Base-by-base conservation (phyloP, 2,888 invertebrate species). In the Habroteleia sp. region DNA sequence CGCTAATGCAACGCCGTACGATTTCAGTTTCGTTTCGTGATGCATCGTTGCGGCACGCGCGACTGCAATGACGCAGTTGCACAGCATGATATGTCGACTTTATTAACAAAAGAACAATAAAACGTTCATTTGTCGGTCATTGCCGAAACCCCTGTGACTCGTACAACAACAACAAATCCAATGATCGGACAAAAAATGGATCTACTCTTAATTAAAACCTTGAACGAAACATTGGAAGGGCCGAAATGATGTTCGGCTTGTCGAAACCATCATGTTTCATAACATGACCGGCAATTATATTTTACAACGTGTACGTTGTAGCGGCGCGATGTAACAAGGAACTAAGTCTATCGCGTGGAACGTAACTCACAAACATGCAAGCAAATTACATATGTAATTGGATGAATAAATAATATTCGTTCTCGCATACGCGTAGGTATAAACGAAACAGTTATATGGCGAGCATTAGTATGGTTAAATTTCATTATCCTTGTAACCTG, bases 31-130 rank as follows among this genome's bases (percentile, higher is more conserved):
- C 86, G 81, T 85, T 82, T 79, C 76, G 81, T 85, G 86, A 87
- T 86, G 83, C 86, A 86, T 86, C 82, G 84, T 80, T 83, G 85
- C 84, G 82, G 81, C 85, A 84, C 82, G 85, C 84, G 79, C 74
- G 11, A 41, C 56, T 76, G 35, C 56, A 63, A 56, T 65, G 71
- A 72, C 71, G 63, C 50, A 63, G 56, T 50, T 14, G 13, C 35
- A 42, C 16, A 8, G 11, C 35, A 33, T n/a, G 66, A 31, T 31
- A 39, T 11, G 54, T 46, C 44, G 14, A 46, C 10, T 50, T 17
- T 37, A 31, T 29, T 17, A 39, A 37, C 16, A 10, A 14, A 46
- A 54, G 16, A n/a, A 31, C 16, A 29, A 11, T 17, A 17, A 14
- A 48, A 37, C 29, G 27, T 33, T 33, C 20, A n/a, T n/a, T n/a